Percentiles rank a stretch among this genome's conserved stretches.
These are phyloP conservation scores for Spilosoma lubricipeda DNA, from an alignment of 2,888 invertebrate species.

Conservation along the genomic window DNA sequence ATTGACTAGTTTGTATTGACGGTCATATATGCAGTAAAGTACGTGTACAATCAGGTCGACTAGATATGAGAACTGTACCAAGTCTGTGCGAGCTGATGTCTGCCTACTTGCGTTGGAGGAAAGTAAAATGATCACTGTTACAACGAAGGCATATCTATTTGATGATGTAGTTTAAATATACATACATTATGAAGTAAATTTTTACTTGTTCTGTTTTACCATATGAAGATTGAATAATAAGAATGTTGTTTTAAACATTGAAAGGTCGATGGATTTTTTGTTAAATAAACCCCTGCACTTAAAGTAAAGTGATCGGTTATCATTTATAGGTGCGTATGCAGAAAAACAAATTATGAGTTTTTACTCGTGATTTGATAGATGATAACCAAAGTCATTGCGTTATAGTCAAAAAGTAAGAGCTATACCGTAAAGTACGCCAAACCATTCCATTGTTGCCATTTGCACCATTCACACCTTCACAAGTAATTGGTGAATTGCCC, in stretches of 20 bases:
- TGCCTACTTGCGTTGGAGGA: background rate
- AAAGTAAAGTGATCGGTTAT: too few relatives aligned
- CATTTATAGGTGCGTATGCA: background rate
- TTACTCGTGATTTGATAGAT: background rate
- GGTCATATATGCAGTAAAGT: background rate
- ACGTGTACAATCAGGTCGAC: too few relatives aligned
- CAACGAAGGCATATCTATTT: too few relatives aligned
- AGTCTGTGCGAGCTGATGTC: background rate
- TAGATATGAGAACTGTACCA: background rate
- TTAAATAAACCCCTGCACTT: too few relatives aligned
- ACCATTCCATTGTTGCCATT: background rate
- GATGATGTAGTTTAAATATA: too few relatives aligned
- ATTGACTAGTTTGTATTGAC: background rate
- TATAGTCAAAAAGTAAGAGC: background rate
- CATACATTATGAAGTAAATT: background rate
- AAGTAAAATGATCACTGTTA: too few relatives aligned
- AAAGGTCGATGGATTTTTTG: too few relatives aligned
- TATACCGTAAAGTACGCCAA: background rate
- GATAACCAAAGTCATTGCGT: background rate
- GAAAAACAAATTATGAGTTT: background rate
- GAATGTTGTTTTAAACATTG: too few relatives aligned
- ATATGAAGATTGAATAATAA: too few relatives aligned
- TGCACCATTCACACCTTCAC: background rate
- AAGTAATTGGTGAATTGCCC: slow-evolving; percentile 13
- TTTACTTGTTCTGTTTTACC: background rate